Base-by-base conservation (phyloP, 2,888 invertebrate species). In the Drymonia ruficornis region DNA sequence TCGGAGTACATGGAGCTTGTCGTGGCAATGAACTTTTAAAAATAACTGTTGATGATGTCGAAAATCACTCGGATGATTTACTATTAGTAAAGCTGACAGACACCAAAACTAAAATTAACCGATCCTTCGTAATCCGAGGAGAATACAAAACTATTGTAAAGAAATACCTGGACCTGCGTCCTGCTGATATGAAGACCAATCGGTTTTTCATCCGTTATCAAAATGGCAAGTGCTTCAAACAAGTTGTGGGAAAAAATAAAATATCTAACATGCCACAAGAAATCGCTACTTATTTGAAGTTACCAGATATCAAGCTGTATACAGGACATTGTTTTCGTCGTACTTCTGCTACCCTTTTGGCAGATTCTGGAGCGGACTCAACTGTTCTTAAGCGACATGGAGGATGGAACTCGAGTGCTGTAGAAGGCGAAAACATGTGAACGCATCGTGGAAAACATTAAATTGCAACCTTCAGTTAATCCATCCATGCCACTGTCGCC, bases 261-360 rank as follows among this genome's bases (percentile, higher is more conserved):
- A n/a, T n/a, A n/a, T 47, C 18, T 31, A 43, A 29, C 28, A 48
- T 48, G 53, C 49, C 44, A 19, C 29, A 44, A 23, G 53, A 43
- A 34, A 65, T 65, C 1, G 68, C 68, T 13, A 49, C 23, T 5
- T 63, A 42, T 56, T 49, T 68, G 11, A 50, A 56, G 23, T 34
- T 64, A 19, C 56, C 61, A 12, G 47, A 63, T 19, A 28, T 52
- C n/a, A 36, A 60, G 15, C 13, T 28, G 9, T 70, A 61, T 45
- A 61, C 67, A 1, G 60, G 61, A 5, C 63, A 63, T 36, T 55
- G 52, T 36, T 66, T 66, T 31, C 50, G 63, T 9, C 46, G 63
- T 40, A 62, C 65, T 3, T 62, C 66, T 6, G 64, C 61, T 6
- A 56, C 61, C 12, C 43, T 65, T 12, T 46, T 63, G 4, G 58